phyloP scores from a whole-genome alignment of 1,140 invertebrate genomes.

The Riptortus pedestris region DNA sequence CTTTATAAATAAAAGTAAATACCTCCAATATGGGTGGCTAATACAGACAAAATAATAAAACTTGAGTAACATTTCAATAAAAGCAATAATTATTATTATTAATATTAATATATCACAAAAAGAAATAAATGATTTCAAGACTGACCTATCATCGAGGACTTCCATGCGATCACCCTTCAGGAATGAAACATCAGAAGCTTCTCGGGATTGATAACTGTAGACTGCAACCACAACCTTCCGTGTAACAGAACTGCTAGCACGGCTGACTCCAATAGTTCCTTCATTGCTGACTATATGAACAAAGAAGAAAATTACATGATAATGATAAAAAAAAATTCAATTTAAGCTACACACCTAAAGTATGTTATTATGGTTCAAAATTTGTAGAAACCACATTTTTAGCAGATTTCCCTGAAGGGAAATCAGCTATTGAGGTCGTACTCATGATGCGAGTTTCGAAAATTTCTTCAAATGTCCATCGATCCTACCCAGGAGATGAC shows the following conservation, averaged over 20 bases:
- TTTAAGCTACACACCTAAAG: neutral
- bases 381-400: neutral
- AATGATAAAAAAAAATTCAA: neutral
- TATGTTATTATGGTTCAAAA: neutral
- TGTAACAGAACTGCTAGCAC: neutral
- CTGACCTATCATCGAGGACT: conserved; percentile 72
- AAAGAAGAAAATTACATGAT: neutral
- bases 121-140: too few species aligned
- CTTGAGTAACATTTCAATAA: neutral
- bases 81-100: conserved; percentile 25
- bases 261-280: neutral
- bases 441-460: neutral
- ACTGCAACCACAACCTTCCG: conserved; percentile 70
- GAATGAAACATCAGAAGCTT: conserved; percentile 83
- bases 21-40: too few species aligned
- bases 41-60: neutral
- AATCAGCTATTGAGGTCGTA: neutral
- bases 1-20: too few species aligned
- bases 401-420: neutral
- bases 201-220: conserved; percentile 81
- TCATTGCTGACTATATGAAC: neutral
- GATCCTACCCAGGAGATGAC: too few species aligned
- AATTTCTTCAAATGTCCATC: neutral
- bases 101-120: too few species aligned
- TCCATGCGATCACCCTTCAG: conserved; percentile 84